phyloP scores from a whole-genome alignment of 2,797 vertebrate genomes.

The Uromys caudimaculatus region DNA sequence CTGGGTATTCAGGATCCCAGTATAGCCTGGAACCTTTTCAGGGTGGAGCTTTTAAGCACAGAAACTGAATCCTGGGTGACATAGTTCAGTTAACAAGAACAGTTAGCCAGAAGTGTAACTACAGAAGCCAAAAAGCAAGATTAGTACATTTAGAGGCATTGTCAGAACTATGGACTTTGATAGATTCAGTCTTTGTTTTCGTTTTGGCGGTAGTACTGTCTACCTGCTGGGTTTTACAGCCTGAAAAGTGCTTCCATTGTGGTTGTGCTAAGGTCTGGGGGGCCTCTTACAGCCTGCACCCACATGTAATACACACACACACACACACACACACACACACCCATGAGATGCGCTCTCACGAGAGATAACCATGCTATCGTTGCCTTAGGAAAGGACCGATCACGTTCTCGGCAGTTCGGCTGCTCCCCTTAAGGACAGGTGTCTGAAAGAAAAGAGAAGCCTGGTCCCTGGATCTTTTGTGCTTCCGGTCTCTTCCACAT shows the following conservation, averaged over 20 bases:
- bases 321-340: too few relatives aligned
- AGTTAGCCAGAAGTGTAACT: background rate
- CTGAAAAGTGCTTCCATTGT: background rate
- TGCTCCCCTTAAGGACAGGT: too few relatives aligned
- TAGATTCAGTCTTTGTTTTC: background rate
- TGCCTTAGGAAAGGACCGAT: background rate
- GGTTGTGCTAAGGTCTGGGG: background rate
- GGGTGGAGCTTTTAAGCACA: background rate
- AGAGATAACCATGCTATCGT: background rate
- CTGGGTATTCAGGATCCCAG: background rate
- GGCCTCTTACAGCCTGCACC: background rate
- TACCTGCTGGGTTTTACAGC: background rate
- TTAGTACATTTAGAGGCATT: background rate
- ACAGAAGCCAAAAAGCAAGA: background rate
- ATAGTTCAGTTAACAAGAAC: background rate
- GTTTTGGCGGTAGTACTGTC: background rate
- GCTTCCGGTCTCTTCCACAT: background rate
- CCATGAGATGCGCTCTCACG: background rate
- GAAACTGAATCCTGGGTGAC: background rate
- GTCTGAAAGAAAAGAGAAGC: background rate
- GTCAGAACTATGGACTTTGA: background rate
- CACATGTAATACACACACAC: background rate
- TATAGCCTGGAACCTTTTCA: background rate
- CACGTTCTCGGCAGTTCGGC: background rate
- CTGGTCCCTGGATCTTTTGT: background rate